These are phyloP conservation scores for Lasius platythorax DNA, from an alignment of 2,888 invertebrate genomes.

Conservation along the genomic window DNA sequence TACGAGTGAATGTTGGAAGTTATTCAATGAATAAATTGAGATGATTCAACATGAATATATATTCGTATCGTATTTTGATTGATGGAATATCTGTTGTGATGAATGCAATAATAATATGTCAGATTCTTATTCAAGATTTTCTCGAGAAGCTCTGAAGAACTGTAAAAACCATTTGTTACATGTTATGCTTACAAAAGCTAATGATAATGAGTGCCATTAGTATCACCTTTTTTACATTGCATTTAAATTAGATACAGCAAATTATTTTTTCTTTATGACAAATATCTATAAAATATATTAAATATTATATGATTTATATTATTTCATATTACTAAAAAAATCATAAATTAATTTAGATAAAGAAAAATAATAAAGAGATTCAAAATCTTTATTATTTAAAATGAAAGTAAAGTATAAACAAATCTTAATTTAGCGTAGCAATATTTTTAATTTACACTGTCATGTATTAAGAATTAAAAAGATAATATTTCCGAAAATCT, in stretches of 20 bases:
- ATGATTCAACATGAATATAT: constrained; percentile 12
- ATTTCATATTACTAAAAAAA: constrained; percentile 6
- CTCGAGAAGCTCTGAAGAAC: background rate
- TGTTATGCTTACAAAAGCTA: background rate
- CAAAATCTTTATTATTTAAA: background rate
- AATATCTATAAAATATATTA: background rate
- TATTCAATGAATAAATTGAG: constrained; percentile 17
- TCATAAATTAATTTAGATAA: background rate
- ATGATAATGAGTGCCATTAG: background rate
- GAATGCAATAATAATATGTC: background rate
- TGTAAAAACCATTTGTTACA: background rate
- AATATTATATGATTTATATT: background rate
- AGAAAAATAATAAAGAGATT: background rate
- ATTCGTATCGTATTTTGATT: background rate
- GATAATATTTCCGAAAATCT: background rate
- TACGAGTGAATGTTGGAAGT: background rate
- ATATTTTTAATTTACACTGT: background rate
- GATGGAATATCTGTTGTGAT: background rate
- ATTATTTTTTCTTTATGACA: background rate
- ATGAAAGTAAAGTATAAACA: background rate
- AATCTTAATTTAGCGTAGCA: background rate
- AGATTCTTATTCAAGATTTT: background rate
- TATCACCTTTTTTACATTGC: background rate
- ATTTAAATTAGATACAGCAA: background rate
- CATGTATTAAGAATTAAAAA: background rate